Percentiles rank a stretch among this genome's conserved stretches.
These are phyloP conservation scores for Thyatira batis DNA, from an alignment of 2,888 invertebrate species.

Conservation along the genomic window DNA sequence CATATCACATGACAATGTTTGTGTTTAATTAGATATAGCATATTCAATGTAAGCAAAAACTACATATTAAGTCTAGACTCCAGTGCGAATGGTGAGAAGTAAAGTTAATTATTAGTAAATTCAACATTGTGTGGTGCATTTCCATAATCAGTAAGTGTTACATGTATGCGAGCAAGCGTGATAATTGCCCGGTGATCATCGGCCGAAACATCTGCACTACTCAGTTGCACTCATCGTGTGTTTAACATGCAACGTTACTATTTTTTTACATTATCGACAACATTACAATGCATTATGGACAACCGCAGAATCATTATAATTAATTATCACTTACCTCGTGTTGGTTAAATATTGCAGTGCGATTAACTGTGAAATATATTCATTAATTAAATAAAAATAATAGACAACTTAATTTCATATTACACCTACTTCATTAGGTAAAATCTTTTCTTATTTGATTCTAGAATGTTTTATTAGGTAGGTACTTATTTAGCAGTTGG, in stretches of 20 bases:
- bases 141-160: conserved; percentile 26
- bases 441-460: too few species aligned
- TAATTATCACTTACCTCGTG: conserved; percentile 32
- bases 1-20: not conserved
- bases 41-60: too few species aligned
- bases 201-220: conserved; percentile 42
- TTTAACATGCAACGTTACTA: conserved; percentile 39
- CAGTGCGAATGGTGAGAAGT: not conserved
- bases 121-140: conserved; percentile 12
- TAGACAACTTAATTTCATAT: too few species aligned
- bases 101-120: not conserved
- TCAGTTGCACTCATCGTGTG: conserved; percentile 43
- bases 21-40: too few species aligned
- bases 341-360: not conserved
- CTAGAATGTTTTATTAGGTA: too few species aligned
- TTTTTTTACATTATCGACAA: conserved; percentile 33
- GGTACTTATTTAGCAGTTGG: too few species aligned
- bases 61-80: too few species aligned
- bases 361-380: conserved; percentile 1
- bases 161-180: conserved; percentile 56
- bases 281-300: conserved; percentile 36
- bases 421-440: too few species aligned
- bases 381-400: too few species aligned
- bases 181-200: conserved; percentile 54
- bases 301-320: conserved; percentile 41